Base-by-base conservation (phyloP, 1,140 invertebrate species). In the Belonocnema kinseyi region DNA sequence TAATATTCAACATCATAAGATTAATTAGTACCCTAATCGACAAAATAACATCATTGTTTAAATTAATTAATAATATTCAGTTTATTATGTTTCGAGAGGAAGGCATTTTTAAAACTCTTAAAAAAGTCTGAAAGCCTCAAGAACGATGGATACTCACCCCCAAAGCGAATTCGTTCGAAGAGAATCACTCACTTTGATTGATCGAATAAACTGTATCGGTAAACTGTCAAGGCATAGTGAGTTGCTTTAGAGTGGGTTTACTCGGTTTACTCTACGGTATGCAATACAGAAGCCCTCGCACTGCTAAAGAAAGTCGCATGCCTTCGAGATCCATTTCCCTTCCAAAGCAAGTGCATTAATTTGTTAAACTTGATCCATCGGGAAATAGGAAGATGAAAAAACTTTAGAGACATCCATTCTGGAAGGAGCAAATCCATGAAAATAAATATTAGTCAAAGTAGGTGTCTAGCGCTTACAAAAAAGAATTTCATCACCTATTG, bases 141-240 rank as follows among this genome's bases (percentile, higher is more conserved):
- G 61, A 40, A 58, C 14, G 61, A 66, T 66, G 61, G 26, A 46
- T 66, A 66, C 26, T 16, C 58, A 26, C 33, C 50, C 26, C 72
- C 50, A 26, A n/a, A 74, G 74, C 56, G 80, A 53, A 77, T 79
- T 82, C 79, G 79, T 83, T 83, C 61, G 77, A 50, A 76, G 77
- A 77, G 79, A 76, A 80, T 83, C 82, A 79, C 82, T 83, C 82
- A 83, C 75, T 83, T 83, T 80, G 82, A 83, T 83, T 83, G 79
- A 83, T 83, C 79, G 79, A 83, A 83, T 83, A 83, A 83, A 80
- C 77, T 75, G 76, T 26, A 83, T 83, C 72, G 79, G 77, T 75
- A 76, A 83, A 80, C 79, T 83, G 82, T 79, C 82, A 77, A 54
- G 75, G 53, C 77, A 80, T 76, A 76, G 70, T 70, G 81, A 74